A percentile compares a stretch with the other conserved stretches of the same genome.
Conservation (phyloP, 2,113 vertebrate species). For the Orycteropus afer region DNA sequence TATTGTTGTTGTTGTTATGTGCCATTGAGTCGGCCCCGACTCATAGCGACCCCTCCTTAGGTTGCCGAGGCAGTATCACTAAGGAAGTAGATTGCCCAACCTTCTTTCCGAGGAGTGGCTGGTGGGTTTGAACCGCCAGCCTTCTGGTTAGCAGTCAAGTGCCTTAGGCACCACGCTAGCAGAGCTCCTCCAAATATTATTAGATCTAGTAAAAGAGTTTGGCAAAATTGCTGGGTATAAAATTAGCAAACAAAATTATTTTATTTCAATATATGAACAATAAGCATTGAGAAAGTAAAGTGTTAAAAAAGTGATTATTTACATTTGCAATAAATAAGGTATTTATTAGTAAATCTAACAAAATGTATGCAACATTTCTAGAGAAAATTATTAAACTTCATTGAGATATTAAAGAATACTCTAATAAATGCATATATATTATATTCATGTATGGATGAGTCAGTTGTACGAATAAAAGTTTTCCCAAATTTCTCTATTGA, state of each 20-base stretch:
- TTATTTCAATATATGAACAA: slow-evolving; percentile 12
- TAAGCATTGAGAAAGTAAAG: slow-evolving; percentile 31
- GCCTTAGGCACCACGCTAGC: too few relatives aligned
- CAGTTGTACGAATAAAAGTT: not conserved
- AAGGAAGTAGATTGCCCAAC: too few relatives aligned
- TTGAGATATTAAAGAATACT: not conserved
- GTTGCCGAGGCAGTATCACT: too few relatives aligned
- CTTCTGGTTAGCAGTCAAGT: too few relatives aligned
- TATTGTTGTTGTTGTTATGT: too few relatives aligned
- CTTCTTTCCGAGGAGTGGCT: too few relatives aligned
- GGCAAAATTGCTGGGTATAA: not conserved
- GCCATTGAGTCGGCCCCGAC: too few relatives aligned
- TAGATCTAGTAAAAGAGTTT: not conserved
- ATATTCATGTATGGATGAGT: not conserved
- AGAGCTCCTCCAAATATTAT: slow-evolving; percentile 15
- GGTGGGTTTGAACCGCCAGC: too few relatives aligned
- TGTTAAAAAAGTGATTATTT: not conserved
- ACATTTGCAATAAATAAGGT: not conserved
- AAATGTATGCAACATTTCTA: not conserved
- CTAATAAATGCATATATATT: slow-evolving; percentile 3
- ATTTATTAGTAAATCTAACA: not conserved
- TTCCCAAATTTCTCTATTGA: not conserved
- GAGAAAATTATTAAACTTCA: slow-evolving; percentile 38
- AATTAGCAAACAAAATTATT: not conserved
- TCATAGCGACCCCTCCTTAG: too few relatives aligned